Evolutionary conservation across 2,797 vertebrate genomes (phyloP).

Genomic region (Euthynnus affinis): DNA sequence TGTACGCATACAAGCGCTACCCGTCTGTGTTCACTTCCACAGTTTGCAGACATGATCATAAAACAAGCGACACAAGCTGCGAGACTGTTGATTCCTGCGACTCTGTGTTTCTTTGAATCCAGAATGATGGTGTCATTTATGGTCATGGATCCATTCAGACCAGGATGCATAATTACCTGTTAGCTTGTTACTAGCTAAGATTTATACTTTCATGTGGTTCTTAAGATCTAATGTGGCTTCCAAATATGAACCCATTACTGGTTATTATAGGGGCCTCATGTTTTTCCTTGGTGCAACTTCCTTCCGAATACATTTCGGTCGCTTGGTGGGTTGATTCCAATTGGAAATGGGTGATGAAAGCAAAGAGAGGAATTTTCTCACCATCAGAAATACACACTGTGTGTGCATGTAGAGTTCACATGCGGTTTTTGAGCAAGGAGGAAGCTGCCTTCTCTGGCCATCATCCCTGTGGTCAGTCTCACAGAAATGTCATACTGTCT

Average conservation of each 20-base stretch:
- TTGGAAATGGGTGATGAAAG: conserved; percentile 10
- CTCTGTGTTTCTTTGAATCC: conserved; percentile 64
- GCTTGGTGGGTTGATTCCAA: conserved; percentile 27
- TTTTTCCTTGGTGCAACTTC: conserved; percentile 58
- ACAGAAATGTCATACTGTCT: conserved; percentile 15
- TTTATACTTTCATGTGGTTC: conserved; percentile 74
- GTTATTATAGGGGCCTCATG: conserved; percentile 56
- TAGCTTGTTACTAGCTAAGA: conserved; percentile 56
- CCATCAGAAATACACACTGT: neutral
- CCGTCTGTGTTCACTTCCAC: conserved; percentile 54
- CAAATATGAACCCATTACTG: conserved; percentile 71
- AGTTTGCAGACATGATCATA: conserved; percentile 65
- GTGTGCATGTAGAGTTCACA: neutral
- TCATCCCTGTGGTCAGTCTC: conserved; percentile 1
- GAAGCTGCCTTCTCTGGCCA: neutral
- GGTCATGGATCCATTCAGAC: conserved; percentile 52
- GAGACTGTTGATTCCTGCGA: conserved; percentile 45
- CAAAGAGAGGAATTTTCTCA: conserved; percentile 1
- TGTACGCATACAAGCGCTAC: conserved; percentile 11
- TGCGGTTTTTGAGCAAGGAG: neutral
- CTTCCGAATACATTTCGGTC: conserved; percentile 56
- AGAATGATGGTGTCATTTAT: conserved; percentile 68
- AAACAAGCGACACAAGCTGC: conserved; percentile 62
- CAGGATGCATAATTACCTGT: conserved; percentile 65
- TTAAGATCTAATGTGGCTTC: conserved; percentile 75